phyloP scores from a whole-genome alignment of 2,888 invertebrate species.

The Apotomis capreana region DNA sequence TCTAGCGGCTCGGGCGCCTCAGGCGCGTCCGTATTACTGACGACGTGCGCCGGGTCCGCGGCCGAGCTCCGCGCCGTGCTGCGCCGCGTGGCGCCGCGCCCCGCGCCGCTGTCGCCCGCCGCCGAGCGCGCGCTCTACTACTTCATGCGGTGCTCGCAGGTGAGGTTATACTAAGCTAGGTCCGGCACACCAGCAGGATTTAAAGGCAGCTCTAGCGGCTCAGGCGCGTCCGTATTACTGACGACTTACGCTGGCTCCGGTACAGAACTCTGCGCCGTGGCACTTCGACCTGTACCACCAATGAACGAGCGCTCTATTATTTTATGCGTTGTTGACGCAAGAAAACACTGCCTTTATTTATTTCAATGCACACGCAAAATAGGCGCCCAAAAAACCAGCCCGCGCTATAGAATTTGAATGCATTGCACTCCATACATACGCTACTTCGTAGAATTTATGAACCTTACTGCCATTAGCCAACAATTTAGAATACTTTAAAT shows the following conservation, averaged over 20 bases:
- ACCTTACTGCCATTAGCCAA: too few species aligned
- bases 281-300: slow-evolving; percentile 83
- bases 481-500: too few species aligned
- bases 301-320: slow-evolving; percentile 89
- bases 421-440: too few species aligned
- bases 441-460: too few species aligned
- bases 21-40: slow-evolving; percentile 84
- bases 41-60: slow-evolving; percentile 94
- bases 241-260: slow-evolving; percentile 95
- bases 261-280: slow-evolving; percentile 88
- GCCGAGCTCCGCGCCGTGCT: slow-evolving; percentile 90
- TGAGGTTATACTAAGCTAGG: slow-evolving; percentile 50
- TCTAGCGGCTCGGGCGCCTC: slow-evolving; percentile 58
- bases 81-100: slow-evolving; percentile 83
- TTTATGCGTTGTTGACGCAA: slow-evolving; percentile 96
- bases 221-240: slow-evolving; percentile 80
- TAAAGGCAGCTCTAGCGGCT: not conserved
- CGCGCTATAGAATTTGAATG: too few species aligned
- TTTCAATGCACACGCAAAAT: too few species aligned
- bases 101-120: slow-evolving; percentile 84
- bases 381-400: too few species aligned
- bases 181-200: too few species aligned
- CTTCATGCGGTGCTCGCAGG: slow-evolving; percentile 96
- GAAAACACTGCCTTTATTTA: not conserved
- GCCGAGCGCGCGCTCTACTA: slow-evolving; percentile 93